phyloP scores from a whole-genome alignment of 2,797 vertebrate species.

The Glossophaga mutica region DNA sequence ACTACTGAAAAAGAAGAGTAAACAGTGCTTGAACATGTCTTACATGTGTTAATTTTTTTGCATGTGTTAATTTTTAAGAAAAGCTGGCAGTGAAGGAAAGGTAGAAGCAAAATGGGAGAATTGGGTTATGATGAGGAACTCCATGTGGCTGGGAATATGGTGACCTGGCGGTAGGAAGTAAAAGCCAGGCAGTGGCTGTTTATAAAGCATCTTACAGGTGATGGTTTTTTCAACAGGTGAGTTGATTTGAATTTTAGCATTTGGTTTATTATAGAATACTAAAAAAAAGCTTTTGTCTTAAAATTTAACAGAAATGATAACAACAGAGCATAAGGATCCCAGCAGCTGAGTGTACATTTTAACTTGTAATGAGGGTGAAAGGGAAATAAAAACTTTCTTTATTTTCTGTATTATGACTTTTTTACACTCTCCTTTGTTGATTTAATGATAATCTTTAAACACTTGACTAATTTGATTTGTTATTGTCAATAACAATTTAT shows the following conservation, averaged over 20 bases:
- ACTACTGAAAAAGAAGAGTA: background rate
- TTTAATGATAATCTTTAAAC: background rate
- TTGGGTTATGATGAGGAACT: conserved; percentile 95
- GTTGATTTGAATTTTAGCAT: background rate
- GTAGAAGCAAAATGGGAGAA: conserved; percentile 84
- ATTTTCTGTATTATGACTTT: background rate
- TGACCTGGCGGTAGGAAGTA: conserved; percentile 97
- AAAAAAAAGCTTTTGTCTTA: background rate
- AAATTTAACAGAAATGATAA: background rate
- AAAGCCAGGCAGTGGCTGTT: conserved; percentile 87
- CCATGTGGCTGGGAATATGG: conserved; percentile 93
- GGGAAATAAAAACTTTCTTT: background rate
- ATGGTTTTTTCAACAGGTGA: conserved; percentile 95
- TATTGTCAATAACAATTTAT: background rate
- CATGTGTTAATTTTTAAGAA: conserved; percentile 84
- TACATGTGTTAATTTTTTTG: conserved; percentile 46
- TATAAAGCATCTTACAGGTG: conserved; percentile 97
- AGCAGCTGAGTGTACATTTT: background rate
- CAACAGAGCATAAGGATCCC: background rate
- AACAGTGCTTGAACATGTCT: background rate
- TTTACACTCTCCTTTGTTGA: background rate
- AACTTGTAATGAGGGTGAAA: background rate
- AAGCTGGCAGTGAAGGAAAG: conserved; percentile 93
- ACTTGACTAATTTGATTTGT: background rate
- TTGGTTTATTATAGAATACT: background rate